phyloP scores from a whole-genome alignment of 2,113 vertebrate genomes.

The Pitta sordida region DNA sequence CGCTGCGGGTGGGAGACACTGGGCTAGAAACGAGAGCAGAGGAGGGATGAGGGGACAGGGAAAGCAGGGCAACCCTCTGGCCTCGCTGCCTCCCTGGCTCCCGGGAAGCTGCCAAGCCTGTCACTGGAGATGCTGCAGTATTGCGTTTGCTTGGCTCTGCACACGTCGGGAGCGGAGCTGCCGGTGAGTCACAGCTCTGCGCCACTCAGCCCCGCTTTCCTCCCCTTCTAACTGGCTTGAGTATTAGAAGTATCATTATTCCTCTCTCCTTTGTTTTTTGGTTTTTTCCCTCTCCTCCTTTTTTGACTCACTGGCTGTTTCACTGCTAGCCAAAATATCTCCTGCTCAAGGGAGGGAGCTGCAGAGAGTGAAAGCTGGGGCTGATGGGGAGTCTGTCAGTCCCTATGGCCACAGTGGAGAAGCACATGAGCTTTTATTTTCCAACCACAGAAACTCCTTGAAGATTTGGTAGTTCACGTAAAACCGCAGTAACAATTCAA shows the following conservation, averaged over 20 bases:
- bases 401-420: accelerated
- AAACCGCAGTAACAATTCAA: not conserved
- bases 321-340: not conserved
- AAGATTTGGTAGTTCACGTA: not conserved
- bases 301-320: not conserved
- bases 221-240: not conserved
- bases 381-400: not conserved
- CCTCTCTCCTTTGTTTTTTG: not conserved
- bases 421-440: not conserved
- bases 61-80: not conserved
- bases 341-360: not conserved
- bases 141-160: not conserved
- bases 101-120: not conserved
- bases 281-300: not conserved
- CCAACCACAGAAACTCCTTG: not conserved
- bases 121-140: not conserved
- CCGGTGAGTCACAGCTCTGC: slow-evolving; percentile 37
- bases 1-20: accelerated
- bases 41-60: not conserved
- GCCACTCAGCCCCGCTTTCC: not conserved
- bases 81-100: not conserved
- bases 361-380: accelerated
- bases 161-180: not conserved
- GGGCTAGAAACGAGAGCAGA: accelerated
- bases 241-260: not conserved